Evolutionary conservation across 2,113 vertebrate genomes (phyloP), one percentile per base, ranked within the genome.

Genomic region (Lophura nycthemera): DNA sequence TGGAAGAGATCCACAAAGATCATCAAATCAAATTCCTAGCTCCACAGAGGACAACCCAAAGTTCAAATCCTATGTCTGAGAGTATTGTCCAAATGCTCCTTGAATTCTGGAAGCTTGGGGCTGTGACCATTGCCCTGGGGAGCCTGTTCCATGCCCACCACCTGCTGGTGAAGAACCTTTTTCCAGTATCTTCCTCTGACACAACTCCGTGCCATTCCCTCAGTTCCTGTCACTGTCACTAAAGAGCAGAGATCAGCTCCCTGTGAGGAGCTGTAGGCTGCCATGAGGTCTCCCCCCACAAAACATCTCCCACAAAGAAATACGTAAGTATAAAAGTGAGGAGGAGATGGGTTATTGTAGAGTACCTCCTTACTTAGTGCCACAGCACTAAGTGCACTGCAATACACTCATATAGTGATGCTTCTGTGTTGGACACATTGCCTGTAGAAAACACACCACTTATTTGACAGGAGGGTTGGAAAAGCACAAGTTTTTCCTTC

Each of bases 371-470:
- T 70, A 50, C 22, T 40, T 82, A 67, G 67, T 50, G 22, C 52
- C 43, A 48, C 12, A 22, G 21, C 10, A 56, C 61, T 42, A 69
- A 86, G 50, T 32, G 24, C 34, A 67, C 52, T 64, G 18, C 34
- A 76, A 15, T 13, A 9, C 9, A 18, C n/a, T 65, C 67, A 47
- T 5, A 13, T 1, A 48, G 22, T 25, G 19, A 52, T 16, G 25
- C 11, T 30, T 32, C 27, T 4, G 0, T 13, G 12, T 10, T 29
- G 6, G 56, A 70, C 11, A 3, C 13, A 38, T 9, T 6, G 19
- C 30, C 32, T 48, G 29, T 22, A 19, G 5, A 30, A 45, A 63
- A 13, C 48, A 47, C 22, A 38, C 4, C 47, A 25, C 34, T n/a
- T 40, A 40, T 11, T 5, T 86, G 69, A 74, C 29, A 80, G 21